phyloP scores from a whole-genome alignment of 2,888 invertebrate genomes.

The Clitarchus hookeri region DNA sequence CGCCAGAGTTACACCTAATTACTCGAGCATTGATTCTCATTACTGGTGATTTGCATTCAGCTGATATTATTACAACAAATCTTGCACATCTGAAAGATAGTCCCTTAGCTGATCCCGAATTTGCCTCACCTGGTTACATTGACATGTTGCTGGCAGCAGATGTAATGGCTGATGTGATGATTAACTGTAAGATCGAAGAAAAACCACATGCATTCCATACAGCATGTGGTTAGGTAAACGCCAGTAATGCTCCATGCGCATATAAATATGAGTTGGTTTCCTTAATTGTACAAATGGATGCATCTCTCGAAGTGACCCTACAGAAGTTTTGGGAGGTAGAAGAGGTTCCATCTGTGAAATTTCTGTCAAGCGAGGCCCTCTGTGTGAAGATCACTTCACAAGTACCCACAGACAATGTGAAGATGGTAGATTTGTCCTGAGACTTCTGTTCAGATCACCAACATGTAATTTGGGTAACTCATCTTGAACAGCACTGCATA shows the following conservation, averaged over 20 bases:
- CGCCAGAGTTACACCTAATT: too few relatives aligned
- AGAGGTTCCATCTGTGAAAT: not conserved
- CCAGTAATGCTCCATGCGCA: not conserved
- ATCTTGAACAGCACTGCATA: too few relatives aligned
- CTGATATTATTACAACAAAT: not conserved
- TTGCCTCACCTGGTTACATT: not conserved
- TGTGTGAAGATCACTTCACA: too few relatives aligned
- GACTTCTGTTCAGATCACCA: too few relatives aligned
- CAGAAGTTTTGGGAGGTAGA: not conserved
- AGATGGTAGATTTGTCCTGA: too few relatives aligned
- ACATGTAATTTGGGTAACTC: too few relatives aligned
- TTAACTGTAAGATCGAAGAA: not conserved
- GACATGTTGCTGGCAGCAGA: constrained; percentile 1
- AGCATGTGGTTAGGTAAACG: not conserved
- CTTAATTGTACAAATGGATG: not conserved
- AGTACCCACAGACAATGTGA: too few relatives aligned
- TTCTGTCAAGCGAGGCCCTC: too few relatives aligned
- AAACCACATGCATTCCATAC: not conserved
- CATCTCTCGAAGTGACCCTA: not conserved
- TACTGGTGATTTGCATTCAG: not conserved
- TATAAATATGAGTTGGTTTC: not conserved
- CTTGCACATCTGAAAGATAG: not conserved
- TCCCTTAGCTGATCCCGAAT: not conserved
- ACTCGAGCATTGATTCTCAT: not conserved
- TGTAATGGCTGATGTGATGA: not conserved